Evolutionary conservation across 2,888 invertebrate genomes (phyloP), one percentile per base, ranked within the genome.

Genomic region (Seira ritae): DNA sequence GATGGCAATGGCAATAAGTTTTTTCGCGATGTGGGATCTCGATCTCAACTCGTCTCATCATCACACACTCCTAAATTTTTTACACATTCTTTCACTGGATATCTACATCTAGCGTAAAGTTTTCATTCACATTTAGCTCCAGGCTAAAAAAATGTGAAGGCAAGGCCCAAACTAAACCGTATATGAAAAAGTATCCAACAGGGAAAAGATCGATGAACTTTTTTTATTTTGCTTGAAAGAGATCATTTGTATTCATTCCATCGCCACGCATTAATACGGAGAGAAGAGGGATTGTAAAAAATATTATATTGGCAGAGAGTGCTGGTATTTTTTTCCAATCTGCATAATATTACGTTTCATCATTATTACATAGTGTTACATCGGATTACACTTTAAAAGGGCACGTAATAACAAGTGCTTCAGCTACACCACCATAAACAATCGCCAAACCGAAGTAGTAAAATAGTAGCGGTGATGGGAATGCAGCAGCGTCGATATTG

Each of bases 161-260:
- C 76, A 76, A 68, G 76, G 76, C 76, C 76, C 31, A 31, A 31
- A 2, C 31, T 2, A 31, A 31, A n/a, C n/a, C n/a, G n/a, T n/a
- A n/a, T n/a, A n/a, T 31, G 65, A 42, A 76, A 22, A 76, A 76
- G 76, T 76, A 68, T 68, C 75, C 76, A 76, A 76, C 76, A 68
- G 76, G 68, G 68, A 55, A 67, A 68, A 55, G 76, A 76, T 76
- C 76, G 76, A 76, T 76, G 76, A 76, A 76, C 76, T 76, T 68
- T 68, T 31, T 31, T 31, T 31, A 31, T 31, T 31, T 31, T 31
- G 31, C 31, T 31, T 8, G 31, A 31, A 31, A 31, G 24, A 19
- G 24, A 74, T 74, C 55, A 76, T 76, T 76, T 50, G 76, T 76
- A 76, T 76, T 67, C 76, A 60, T 68, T 60, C 55, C 76, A 76